phyloP scores from a whole-genome alignment of 1,140 invertebrate genomes.

The Microplitis demolitor region DNA sequence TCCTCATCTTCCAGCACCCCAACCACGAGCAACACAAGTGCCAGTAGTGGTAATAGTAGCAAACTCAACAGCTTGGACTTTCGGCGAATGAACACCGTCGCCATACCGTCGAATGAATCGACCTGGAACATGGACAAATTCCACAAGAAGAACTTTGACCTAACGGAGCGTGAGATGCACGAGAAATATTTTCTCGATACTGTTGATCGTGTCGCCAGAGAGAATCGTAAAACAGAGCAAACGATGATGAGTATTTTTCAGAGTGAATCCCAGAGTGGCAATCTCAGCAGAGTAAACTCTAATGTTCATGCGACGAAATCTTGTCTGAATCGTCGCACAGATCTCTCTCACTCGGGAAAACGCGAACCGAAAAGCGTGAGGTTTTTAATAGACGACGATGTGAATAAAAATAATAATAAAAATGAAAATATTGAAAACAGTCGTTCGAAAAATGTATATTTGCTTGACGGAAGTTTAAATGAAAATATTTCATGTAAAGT shows the following conservation, averaged over 20 bases:
- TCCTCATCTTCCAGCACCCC: too few relatives aligned
- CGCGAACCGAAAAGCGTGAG: slow-evolving; percentile 37
- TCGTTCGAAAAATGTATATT: neutral
- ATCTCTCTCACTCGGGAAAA: neutral
- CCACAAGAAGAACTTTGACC: slow-evolving; percentile 24
- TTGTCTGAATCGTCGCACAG: slow-evolving; percentile 22
- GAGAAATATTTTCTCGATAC: slow-evolving; percentile 21
- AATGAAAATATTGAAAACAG: neutral
- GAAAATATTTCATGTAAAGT: neutral
- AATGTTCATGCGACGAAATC: slow-evolving; percentile 14
- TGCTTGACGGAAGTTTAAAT: neutral
- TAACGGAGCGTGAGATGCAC: neutral
- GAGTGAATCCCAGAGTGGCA: slow-evolving; percentile 29
- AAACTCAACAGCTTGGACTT: slow-evolving; percentile 53
- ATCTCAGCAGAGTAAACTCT: slow-evolving; percentile 24
- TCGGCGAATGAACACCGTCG: slow-evolving; percentile 54
- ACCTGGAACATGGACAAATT: slow-evolving; percentile 23
- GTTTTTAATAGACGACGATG: slow-evolving; percentile 41
- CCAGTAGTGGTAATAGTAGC: slow-evolving; percentile 34
- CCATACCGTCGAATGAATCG: slow-evolving; percentile 34
- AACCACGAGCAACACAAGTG: neutral
- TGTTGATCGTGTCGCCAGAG: slow-evolving; percentile 31
- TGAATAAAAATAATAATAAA: slow-evolving; percentile 13
- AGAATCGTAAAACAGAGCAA: slow-evolving; percentile 39
- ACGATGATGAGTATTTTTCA: slow-evolving; percentile 41